Evolutionary conservation across 2,113 vertebrate genomes (phyloP), one percentile per base, ranked within the genome.

Genomic region (Plotosus lineatus): DNA sequence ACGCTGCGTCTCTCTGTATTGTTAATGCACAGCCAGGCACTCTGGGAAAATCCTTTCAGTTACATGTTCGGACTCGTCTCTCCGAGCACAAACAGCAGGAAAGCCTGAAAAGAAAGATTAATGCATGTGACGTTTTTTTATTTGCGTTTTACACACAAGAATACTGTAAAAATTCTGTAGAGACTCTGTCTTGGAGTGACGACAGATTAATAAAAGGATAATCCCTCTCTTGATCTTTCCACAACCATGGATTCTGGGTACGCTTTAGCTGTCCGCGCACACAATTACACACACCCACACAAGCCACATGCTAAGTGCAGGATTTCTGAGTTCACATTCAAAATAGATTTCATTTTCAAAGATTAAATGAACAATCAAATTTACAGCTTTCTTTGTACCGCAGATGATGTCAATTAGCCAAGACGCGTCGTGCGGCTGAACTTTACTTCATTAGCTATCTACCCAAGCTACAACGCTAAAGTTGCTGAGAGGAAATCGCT

Each of bases 281-380:
- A 72, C 69, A 50, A 72, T 72, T 72, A 72, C 6, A 8, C 19
- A 66, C 71, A 56, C 69, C 42, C 55, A 63, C 68, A 73, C 50
- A 80, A 69, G 44, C 56, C 42, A 12, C 19, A 42, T 71, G 53
- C 31, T 76, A 78, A 78, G 76, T 78, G 60, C 58, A 51, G 60
- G 76, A 78, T 78, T 78, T 78, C 42, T 46, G n/a, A 8, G 55
- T 73, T 73, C 33, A 36, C 28, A 76, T 76, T 48, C 58, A 38
- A 76, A 76, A 38, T 28, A 44, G 74, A 58, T 76, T 76, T 58
- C n/a, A 44, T 56, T 58, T 19, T 44, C 4, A 8, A 31, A 58
- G 53, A 76, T 58, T 28, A 76, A 75, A 28, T 53, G 36, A 58
- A 76, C 55, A 58, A 44, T 44, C n/a, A 76, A 31, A 42, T 60